Percentiles rank a stretch among this genome's conserved stretches.
These are phyloP conservation scores for Orthonevra nobilis DNA, from an alignment of 2,888 invertebrate species.

Conservation along the genomic window DNA sequence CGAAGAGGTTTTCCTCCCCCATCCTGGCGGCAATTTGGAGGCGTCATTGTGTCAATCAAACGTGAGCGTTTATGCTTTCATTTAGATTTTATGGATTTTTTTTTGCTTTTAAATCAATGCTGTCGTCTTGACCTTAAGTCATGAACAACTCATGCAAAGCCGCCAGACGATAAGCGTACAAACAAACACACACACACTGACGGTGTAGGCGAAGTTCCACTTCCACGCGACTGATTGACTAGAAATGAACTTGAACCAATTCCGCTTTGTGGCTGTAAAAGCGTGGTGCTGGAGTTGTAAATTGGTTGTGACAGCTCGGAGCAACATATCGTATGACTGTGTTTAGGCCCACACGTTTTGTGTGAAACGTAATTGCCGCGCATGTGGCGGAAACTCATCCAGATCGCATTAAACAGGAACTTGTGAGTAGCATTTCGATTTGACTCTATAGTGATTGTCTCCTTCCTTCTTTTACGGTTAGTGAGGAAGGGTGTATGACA, in stretches of 20 bases:
- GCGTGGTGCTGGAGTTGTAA: not conserved
- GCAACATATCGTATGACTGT: not conserved
- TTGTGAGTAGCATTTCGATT: not conserved
- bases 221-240: not conserved
- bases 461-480: not conserved
- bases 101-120: not conserved
- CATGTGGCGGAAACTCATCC: not conserved
- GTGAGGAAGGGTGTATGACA: not conserved
- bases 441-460: not conserved
- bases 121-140: not conserved
- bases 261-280: not conserved
- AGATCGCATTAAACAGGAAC: not conserved
- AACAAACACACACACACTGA: not conserved
- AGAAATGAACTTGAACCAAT: not conserved
- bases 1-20: not conserved
- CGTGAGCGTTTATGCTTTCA: not conserved
- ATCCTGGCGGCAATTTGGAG: not conserved
- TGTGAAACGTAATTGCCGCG: not conserved
- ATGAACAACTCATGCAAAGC: not conserved
- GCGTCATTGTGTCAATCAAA: not conserved
- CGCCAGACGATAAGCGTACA: not conserved
- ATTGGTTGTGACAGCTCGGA: not conserved
- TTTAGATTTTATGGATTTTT: not conserved
- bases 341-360: not conserved
- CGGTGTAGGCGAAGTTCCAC: not conserved